Conservation (phyloP, 1,140 invertebrate species). For the Lycorma delicatula region DNA sequence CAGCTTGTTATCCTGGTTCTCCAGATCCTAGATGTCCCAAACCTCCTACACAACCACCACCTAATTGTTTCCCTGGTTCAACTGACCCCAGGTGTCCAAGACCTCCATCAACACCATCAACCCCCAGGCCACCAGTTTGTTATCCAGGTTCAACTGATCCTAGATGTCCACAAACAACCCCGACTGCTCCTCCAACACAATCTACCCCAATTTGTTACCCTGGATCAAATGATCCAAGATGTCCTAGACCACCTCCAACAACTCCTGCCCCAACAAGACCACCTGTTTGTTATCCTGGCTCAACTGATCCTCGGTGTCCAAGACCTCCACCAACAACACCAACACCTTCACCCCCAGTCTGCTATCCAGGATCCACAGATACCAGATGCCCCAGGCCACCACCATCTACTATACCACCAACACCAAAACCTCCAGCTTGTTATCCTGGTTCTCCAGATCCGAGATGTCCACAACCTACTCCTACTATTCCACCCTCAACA, state of each 20-base stretch:
- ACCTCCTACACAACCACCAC: slow-evolving; percentile 20
- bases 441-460: slow-evolving; percentile 37
- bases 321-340: slow-evolving; percentile 22
- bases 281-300: slow-evolving; percentile 38
- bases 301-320: slow-evolving; percentile 35
- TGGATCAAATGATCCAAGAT: slow-evolving; percentile 31
- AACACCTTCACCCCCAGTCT: slow-evolving; percentile 30
- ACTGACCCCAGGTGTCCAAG: slow-evolving; percentile 35
- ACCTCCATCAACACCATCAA: slow-evolving; percentile 18
- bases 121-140: slow-evolving; percentile 25
- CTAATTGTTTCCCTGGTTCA: slow-evolving; percentile 34
- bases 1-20: slow-evolving; percentile 28
- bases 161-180: slow-evolving; percentile 31
- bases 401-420: slow-evolving; percentile 22
- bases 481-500: slow-evolving; percentile 31
- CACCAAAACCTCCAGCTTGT: not conserved
- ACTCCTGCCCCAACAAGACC: slow-evolving; percentile 5
- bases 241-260: slow-evolving; percentile 18
- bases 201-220: slow-evolving; percentile 19
- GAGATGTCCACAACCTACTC: slow-evolving; percentile 33
- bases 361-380: slow-evolving; percentile 33
- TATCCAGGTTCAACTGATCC: slow-evolving; percentile 34
- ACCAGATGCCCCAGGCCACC: slow-evolving; percentile 31
- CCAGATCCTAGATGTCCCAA: slow-evolving; percentile 33
- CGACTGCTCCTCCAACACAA: slow-evolving; percentile 22